Evolutionary conservation across 2,797 vertebrate genomes (phyloP).

Genomic region (Neosilurus hyrtlii): DNA sequence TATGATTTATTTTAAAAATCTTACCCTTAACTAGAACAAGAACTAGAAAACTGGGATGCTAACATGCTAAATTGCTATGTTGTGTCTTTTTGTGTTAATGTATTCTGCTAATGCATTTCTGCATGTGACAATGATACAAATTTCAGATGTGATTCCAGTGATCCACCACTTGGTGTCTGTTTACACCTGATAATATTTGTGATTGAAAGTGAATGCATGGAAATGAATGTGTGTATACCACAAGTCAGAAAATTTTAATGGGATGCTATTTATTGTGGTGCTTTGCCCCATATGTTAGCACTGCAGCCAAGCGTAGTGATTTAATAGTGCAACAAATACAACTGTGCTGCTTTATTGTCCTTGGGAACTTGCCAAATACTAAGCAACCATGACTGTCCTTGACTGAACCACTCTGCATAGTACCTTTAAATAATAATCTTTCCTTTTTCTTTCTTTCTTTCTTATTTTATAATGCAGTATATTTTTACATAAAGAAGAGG

Average conservation of each 20-base stretch:
- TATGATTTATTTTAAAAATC: background rate
- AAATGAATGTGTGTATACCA: slow-evolving; percentile 28
- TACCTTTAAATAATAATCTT: slow-evolving; percentile 21
- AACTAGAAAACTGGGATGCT: background rate
- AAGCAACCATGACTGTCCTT: slow-evolving; percentile 53
- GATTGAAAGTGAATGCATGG: slow-evolving; percentile 7
- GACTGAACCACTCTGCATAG: slow-evolving; percentile 66
- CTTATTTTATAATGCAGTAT: slow-evolving; percentile 12
- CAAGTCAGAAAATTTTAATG: slow-evolving; percentile 28
- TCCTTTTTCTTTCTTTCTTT: slow-evolving; percentile 25
- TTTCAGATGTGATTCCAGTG: slow-evolving; percentile 33
- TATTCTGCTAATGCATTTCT: background rate
- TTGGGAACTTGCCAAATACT: slow-evolving; percentile 49
- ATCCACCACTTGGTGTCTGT: slow-evolving; percentile 35
- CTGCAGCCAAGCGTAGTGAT: slow-evolving; percentile 37
- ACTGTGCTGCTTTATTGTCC: slow-evolving; percentile 44
- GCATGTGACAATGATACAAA: background rate
- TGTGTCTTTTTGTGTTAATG: background rate
- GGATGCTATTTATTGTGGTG: slow-evolving; percentile 45
- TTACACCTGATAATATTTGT: slow-evolving; percentile 27
- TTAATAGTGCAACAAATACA: slow-evolving; percentile 45
- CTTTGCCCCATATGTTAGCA: slow-evolving; percentile 38
- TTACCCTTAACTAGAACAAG: background rate
- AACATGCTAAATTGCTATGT: background rate
- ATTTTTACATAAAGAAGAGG: background rate